Conservation (phyloP, 1,140 invertebrate species). For the Drosophila dunni region DNA sequence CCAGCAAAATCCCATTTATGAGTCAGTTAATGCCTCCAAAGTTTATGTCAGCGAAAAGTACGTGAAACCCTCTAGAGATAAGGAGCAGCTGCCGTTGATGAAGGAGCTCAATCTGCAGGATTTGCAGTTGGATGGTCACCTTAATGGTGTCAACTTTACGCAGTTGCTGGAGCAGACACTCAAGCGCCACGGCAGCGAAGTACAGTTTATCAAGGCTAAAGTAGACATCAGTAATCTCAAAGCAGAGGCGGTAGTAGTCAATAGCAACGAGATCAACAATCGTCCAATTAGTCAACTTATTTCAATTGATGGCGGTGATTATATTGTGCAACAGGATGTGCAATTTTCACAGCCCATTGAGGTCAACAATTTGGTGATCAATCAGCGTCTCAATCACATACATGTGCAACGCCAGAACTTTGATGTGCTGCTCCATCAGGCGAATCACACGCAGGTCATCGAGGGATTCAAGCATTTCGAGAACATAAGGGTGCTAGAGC, state of each 20-base stretch:
- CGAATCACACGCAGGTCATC: constrained; percentile 80
- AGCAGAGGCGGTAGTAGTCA: constrained; percentile 55
- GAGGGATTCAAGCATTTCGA: constrained; percentile 83
- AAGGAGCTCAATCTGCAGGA: constrained; percentile 45
- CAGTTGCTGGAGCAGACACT: constrained; percentile 60
- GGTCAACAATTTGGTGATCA: constrained; percentile 79
- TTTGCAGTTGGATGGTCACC: constrained; percentile 54
- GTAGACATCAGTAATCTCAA: constrained; percentile 53
- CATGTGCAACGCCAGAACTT: constrained; percentile 80
- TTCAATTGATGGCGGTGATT: constrained; percentile 67
- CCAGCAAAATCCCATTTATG: constrained; percentile 46
- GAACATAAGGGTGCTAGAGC: constrained; percentile 78
- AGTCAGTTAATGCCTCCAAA: constrained; percentile 57
- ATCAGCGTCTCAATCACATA: constrained; percentile 84
- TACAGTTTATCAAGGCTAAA: constrained; percentile 66
- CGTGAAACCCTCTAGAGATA: constrained; percentile 18
- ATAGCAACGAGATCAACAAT: constrained; percentile 63
- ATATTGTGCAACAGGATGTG: constrained; percentile 83
- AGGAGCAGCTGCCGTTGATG: constrained; percentile 14
- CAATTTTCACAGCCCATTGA: constrained; percentile 77
- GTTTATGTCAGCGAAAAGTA: constrained; percentile 60
- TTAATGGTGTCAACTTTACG: constrained; percentile 64
- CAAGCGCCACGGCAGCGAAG: constrained; percentile 56
- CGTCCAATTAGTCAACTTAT: constrained; percentile 57
- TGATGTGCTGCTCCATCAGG: constrained; percentile 82